Evolutionary conservation across 2,797 vertebrate genomes (phyloP).

Genomic region (Pseudomugil tenellus): DNA sequence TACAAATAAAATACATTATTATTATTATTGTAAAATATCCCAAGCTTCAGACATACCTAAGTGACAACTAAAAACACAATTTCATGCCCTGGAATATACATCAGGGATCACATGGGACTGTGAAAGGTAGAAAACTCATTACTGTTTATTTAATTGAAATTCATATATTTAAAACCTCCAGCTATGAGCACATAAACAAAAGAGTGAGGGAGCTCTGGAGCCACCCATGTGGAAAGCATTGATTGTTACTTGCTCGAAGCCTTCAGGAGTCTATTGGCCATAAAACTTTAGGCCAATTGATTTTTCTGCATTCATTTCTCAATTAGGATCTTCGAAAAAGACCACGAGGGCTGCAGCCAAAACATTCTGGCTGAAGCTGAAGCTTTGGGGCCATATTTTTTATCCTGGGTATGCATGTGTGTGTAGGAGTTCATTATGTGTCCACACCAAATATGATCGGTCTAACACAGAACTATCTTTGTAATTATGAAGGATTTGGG

Average conservation of each 20-base stretch:
- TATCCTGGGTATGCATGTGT: constrained; percentile 20
- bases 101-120: constrained; percentile 35
- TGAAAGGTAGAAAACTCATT: constrained; percentile 65
- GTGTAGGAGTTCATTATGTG: constrained; percentile 11
- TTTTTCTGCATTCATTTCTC: constrained; percentile 85
- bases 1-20: too few species aligned
- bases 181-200: constrained; percentile 74
- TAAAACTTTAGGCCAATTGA: constrained; percentile 82
- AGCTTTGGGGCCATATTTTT: constrained; percentile 60
- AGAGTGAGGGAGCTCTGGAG: constrained; percentile 61
- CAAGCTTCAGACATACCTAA: constrained; percentile 56
- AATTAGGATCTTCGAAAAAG: constrained; percentile 76
- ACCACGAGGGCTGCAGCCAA: constrained; percentile 64
- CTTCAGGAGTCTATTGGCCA: constrained; percentile 73
- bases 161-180: constrained; percentile 77
- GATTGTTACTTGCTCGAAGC: constrained; percentile 77
- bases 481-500: constrained; percentile 69
- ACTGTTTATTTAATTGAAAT: constrained; percentile 77
- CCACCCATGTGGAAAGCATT: constrained; percentile 77
- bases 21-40: constrained; percentile 42
- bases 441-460: constrained; percentile 50
- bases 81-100: constrained; percentile 54
- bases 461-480: constrained; percentile 61
- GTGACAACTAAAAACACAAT: constrained; percentile 57
- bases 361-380: constrained; percentile 45